Evolutionary conservation across 1,140 invertebrate species (phyloP).

Genomic region (Lasioglossum baleicum): DNA sequence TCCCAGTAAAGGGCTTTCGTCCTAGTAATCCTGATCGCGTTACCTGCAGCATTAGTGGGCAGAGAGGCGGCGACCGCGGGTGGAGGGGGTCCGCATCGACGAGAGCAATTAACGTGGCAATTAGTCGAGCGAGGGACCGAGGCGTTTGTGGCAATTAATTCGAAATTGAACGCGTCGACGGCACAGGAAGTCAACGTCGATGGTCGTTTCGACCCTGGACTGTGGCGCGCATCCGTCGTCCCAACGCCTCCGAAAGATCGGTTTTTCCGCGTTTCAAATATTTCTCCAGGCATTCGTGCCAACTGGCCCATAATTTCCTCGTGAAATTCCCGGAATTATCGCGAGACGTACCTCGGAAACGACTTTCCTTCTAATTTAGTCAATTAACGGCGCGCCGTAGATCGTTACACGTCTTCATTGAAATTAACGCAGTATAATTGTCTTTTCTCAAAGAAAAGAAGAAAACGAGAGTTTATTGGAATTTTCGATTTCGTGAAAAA

Average conservation of each 20-base stretch:
- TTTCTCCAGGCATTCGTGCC: too few species aligned
- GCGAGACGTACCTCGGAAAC: too few species aligned
- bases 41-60: constrained; percentile 24
- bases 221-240: too few species aligned
- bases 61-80: not conserved
- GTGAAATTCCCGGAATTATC: too few species aligned
- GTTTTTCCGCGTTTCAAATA: not conserved
- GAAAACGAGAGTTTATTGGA: too few species aligned
- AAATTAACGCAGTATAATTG: too few species aligned
- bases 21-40: constrained; percentile 34
- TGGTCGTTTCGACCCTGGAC: constrained; percentile 14
- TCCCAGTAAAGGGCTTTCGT: constrained; percentile 30
- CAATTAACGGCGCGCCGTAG: too few species aligned
- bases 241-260: not conserved
- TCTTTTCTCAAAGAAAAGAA: too few species aligned
- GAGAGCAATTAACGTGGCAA: constrained; percentile 70
- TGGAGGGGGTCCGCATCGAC: constrained; percentile 7
- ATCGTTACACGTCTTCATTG: too few species aligned
- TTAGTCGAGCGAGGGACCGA: constrained; percentile 56
- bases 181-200: constrained; percentile 68
- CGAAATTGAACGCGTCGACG: constrained; percentile 65
- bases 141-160: constrained; percentile 65
- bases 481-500: too few species aligned
- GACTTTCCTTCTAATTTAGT: too few species aligned
- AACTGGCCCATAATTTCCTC: too few species aligned